A percentile compares a stretch with the other conserved stretches of the same genome.
These are phyloP conservation scores for Ailuropoda melanoleuca DNA, from an alignment of 2,113 vertebrate genomes.

Conservation along the genomic window DNA sequence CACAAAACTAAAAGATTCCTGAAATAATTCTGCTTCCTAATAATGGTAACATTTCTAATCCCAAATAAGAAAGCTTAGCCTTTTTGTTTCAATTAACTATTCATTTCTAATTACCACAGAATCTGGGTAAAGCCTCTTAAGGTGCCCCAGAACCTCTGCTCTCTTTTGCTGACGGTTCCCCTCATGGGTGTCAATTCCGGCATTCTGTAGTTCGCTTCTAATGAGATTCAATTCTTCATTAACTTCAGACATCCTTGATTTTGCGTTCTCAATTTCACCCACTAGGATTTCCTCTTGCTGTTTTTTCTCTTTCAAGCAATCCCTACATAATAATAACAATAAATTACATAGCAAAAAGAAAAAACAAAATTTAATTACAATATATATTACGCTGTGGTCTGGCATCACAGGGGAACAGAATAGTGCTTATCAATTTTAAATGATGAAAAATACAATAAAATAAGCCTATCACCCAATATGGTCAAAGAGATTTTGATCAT, in stretches of 20 bases:
- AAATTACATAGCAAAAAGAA: slow-evolving; percentile 6
- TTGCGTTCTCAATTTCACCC: slow-evolving; percentile 84
- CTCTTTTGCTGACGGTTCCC: slow-evolving; percentile 88
- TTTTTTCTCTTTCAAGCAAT: slow-evolving; percentile 84
- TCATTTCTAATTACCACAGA: slow-evolving; percentile 87
- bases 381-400: neutral
- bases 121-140: slow-evolving; percentile 90
- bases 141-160: slow-evolving; percentile 90
- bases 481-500: neutral
- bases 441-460: neutral
- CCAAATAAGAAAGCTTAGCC: neutral
- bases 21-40: slow-evolving; percentile 35
- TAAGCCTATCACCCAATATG: neutral
- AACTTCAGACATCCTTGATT: slow-evolving; percentile 84
- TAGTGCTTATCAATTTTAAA: neutral
- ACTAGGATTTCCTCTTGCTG: slow-evolving; percentile 85
- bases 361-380: neutral
- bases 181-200: slow-evolving; percentile 91
- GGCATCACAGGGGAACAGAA: neutral
- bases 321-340: slow-evolving; percentile 78
- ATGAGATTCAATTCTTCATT: slow-evolving; percentile 88
- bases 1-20: neutral
- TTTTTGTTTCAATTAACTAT: neutral
- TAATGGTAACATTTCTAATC: neutral
- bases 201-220: slow-evolving; percentile 88